These are phyloP conservation scores for Scyliorhinus canicula DNA, from an alignment of 2,797 vertebrate genomes.

Conservation along the genomic window DNA sequence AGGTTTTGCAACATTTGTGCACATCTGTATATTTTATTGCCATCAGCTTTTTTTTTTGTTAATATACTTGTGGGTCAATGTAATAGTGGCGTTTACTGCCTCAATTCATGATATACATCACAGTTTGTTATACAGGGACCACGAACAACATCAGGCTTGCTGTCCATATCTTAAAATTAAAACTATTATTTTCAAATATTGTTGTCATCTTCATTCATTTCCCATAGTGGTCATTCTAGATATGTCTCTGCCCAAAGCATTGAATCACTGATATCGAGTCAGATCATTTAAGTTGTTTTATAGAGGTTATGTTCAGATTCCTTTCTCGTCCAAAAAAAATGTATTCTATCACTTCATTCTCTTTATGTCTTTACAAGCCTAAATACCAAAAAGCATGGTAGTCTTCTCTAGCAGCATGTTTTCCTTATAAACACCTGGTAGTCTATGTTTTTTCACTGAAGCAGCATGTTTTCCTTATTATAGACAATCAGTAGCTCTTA, in stretches of 20 bases:
- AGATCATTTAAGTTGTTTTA: neutral
- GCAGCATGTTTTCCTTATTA: constrained; percentile 14
- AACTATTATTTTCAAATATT: constrained; percentile 7
- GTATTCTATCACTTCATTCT: neutral
- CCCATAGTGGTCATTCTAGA: neutral
- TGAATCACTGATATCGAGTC: neutral
- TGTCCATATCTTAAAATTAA: constrained; percentile 22
- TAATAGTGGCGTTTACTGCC: neutral
- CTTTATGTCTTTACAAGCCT: constrained; percentile 2
- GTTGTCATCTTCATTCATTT: constrained; percentile 34
- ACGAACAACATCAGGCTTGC: neutral
- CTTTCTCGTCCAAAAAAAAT: neutral
- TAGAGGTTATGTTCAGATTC: neutral
- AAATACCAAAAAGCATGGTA: constrained; percentile 34
- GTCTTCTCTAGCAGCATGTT: neutral
- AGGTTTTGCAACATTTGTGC: neutral
- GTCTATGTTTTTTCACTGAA: neutral
- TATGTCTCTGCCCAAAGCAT: neutral
- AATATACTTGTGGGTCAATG: neutral
- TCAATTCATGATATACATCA: neutral
- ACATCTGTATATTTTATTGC: neutral
- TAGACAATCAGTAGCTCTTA: constrained; percentile 36
- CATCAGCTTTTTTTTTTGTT: neutral
- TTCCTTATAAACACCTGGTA: neutral
- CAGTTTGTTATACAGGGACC: neutral